Percentiles rank a stretch among this genome's conserved stretches.
phyloP scores from a whole-genome alignment of 2,888 invertebrate species.

The Philereme transversata region DNA sequence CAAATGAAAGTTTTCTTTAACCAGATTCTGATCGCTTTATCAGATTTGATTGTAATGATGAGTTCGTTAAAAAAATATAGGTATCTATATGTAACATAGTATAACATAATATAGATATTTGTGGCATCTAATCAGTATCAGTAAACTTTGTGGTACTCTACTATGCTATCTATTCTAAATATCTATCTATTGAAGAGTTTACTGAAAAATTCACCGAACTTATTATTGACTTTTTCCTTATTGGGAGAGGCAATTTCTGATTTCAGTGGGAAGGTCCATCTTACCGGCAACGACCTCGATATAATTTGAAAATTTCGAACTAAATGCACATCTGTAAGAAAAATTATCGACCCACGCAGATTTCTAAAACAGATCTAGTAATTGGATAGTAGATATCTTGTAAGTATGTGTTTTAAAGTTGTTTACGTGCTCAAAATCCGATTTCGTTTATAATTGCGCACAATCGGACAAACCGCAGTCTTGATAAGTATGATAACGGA shows the following conservation, averaged over 20 bases:
- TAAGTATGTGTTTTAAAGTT: slow-evolving; percentile 43
- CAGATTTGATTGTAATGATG: slow-evolving; percentile 22
- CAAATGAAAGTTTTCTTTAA: slow-evolving; percentile 55
- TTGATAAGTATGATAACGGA: slow-evolving; percentile 55
- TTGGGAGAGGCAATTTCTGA: slow-evolving; percentile 37
- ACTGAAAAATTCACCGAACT: no score
- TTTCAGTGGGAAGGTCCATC: slow-evolving; percentile 34
- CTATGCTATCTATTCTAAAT: no score
- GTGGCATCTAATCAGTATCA: no score
- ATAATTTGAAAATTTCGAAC: neutral
- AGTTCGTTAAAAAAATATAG: neutral
- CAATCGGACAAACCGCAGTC: slow-evolving; percentile 65
- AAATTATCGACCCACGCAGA: slow-evolving; percentile 47
- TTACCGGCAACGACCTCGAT: slow-evolving; percentile 8
- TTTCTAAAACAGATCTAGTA: slow-evolving; percentile 43
- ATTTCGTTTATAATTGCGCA: slow-evolving; percentile 55
- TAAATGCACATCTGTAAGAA: neutral
- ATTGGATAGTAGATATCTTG: slow-evolving; percentile 2
- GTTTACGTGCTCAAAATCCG: slow-evolving; percentile 48
- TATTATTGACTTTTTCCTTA: slow-evolving; percentile 10
- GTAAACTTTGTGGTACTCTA: no score
- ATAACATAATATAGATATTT: no score
- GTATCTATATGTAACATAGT: no score
- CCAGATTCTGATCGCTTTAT: slow-evolving; percentile 23
- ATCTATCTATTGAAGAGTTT: no score